phyloP scores from a whole-genome alignment of 2,797 vertebrate species.

The Crypturellus tataupa region DNA sequence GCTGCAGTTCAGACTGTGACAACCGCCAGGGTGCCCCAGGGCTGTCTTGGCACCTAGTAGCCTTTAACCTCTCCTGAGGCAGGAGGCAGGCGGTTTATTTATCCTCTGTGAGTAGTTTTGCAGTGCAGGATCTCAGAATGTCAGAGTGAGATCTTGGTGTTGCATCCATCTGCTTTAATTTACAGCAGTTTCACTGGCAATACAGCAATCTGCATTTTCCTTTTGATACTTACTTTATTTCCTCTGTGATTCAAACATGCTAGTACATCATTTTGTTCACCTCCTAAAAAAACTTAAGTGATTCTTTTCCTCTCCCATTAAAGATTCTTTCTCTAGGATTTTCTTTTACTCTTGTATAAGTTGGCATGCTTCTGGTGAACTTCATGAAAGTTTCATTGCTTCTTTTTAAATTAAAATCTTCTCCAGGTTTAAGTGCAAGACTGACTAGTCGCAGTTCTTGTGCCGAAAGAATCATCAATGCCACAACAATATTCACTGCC shows the following conservation, averaged over 20 bases:
- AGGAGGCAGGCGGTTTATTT: background rate
- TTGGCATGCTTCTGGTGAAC: background rate
- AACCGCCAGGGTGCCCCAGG: background rate
- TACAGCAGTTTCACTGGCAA: conserved; percentile 37
- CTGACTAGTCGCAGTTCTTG: background rate
- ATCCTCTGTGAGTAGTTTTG: background rate
- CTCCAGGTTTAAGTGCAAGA: background rate
- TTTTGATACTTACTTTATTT: conserved; percentile 65
- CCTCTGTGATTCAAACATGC: conserved; percentile 41
- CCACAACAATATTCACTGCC: background rate
- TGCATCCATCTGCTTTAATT: conserved; percentile 46
- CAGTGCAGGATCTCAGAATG: conserved; percentile 42
- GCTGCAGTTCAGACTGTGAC: background rate
- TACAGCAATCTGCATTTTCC: conserved; percentile 13
- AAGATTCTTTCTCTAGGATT: background rate
- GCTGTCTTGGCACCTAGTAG: background rate
- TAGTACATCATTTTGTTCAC: conserved; percentile 24
- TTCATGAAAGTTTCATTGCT: conserved; percentile 4
- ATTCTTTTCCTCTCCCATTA: background rate
- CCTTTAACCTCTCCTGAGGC: background rate
- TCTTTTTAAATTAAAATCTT: background rate
- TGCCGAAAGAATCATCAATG: background rate
- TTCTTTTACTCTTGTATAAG: background rate
- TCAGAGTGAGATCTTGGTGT: conserved; percentile 2
- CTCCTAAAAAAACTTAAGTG: conserved; percentile 16